Evolutionary conservation across 1,140 invertebrate genomes (phyloP).

Genomic region (Cylas formicarius): DNA sequence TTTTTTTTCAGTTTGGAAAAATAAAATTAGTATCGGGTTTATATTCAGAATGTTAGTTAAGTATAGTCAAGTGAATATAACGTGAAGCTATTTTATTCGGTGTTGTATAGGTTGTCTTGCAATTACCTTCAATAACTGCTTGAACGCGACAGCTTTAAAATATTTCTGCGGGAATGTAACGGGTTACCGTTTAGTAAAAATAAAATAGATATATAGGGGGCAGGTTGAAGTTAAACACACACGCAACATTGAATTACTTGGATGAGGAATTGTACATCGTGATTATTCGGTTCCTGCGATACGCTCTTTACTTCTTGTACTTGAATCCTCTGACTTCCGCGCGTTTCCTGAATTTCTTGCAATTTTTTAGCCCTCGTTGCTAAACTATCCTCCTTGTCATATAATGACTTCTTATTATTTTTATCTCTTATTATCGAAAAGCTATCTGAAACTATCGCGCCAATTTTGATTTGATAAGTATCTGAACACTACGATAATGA

Average conservation of each 20-base stretch:
- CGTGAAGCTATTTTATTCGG: no score
- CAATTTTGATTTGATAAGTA: no score
- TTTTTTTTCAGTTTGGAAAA: no score
- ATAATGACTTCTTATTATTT: constrained; percentile 9
- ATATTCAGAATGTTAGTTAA: no score
- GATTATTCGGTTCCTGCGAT: constrained; percentile 38
- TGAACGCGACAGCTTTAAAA: no score
- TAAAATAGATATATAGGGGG: constrained; percentile 1
- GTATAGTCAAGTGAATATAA: no score
- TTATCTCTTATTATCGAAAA: constrained; percentile 16
- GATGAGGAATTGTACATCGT: constrained; percentile 52
- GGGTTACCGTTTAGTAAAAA: no score
- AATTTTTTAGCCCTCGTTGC: constrained; percentile 34
- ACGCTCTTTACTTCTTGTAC: constrained; percentile 39
- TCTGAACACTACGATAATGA: no score
- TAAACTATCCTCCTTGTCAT: constrained; percentile 33
- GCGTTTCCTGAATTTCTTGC: constrained; percentile 30
- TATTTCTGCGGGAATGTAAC: no score
- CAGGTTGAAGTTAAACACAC: constrained; percentile 13
- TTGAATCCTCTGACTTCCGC: constrained; percentile 29
- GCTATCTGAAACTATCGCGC: constrained; percentile 19
- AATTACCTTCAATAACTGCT: no score
- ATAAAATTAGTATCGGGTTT: no score
- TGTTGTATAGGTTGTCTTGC: no score
- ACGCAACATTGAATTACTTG: constrained; percentile 39